Percentiles rank a stretch among this genome's conserved stretches.
phyloP scores from a whole-genome alignment of 1,140 invertebrate species.

The Hirudo medicinalis region DNA sequence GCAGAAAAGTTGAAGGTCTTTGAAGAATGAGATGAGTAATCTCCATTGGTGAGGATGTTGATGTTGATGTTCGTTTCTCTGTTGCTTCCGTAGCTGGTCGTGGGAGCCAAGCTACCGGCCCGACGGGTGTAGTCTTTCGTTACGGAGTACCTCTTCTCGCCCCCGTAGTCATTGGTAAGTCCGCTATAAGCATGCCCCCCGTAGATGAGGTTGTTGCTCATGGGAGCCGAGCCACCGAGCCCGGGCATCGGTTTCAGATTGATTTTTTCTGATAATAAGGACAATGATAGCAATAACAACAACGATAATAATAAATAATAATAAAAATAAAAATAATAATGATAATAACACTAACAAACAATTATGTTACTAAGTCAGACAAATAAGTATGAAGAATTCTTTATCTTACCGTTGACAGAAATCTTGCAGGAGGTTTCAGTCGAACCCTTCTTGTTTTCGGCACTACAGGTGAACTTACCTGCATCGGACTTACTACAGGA shows the following conservation, averaged over 20 bases:
- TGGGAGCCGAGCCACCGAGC: background rate
- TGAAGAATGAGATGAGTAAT: background rate
- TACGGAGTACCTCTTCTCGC: background rate
- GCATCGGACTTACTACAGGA: conserved; percentile 85
- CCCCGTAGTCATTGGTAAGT: background rate
- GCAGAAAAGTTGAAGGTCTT: background rate
- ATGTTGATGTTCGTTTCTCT: background rate
- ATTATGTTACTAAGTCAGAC: background rate
- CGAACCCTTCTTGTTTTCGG: conserved; percentile 75
- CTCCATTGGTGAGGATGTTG: background rate
- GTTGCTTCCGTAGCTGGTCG: background rate
- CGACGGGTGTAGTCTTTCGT: background rate
- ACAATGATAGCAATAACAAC: background rate
- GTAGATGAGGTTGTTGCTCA: conserved; percentile 5
- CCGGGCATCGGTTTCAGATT: background rate
- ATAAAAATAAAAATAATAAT: background rate
- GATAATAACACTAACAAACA: background rate
- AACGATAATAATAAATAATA: too few species aligned
- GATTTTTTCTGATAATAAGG: conserved; percentile 6
- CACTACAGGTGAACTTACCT: conserved; percentile 84
- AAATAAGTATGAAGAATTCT: background rate
- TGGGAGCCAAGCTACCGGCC: background rate
- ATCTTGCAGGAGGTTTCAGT: conserved; percentile 90
- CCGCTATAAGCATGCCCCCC: background rate
- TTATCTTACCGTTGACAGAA: conserved; percentile 73